Evolutionary conservation across 2,113 vertebrate genomes (phyloP).

Genomic region (Turnix velox): DNA sequence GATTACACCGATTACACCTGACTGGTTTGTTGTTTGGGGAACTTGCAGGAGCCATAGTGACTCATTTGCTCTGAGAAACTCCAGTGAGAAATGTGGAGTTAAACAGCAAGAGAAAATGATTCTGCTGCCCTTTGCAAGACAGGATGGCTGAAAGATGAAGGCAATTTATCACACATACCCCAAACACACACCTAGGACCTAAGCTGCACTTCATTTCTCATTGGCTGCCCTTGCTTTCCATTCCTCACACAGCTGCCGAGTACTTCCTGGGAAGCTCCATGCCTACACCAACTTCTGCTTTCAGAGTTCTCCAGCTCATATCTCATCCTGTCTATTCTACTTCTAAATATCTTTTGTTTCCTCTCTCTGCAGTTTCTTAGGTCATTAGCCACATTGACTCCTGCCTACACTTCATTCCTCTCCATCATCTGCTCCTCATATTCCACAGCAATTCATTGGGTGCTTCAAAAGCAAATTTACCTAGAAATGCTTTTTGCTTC

Average conservation of each 20-base stretch:
- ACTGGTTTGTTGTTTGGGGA: neutral
- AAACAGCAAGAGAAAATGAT: neutral
- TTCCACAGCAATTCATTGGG: neutral
- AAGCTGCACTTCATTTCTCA: neutral
- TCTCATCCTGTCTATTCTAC: neutral
- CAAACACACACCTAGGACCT: neutral
- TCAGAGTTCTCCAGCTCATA: neutral
- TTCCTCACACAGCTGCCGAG: neutral
- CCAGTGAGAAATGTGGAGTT: neutral
- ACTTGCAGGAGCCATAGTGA: neutral
- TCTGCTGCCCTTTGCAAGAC: neutral
- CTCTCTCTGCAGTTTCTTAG: neutral
- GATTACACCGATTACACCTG: neutral
- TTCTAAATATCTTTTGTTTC: neutral
- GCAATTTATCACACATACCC: conserved; percentile 23
- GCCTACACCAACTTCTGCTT: neutral
- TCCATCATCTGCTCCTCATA: neutral
- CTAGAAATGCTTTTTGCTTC: neutral
- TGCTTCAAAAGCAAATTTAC: neutral
- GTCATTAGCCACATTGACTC: neutral
- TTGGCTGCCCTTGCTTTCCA: neutral
- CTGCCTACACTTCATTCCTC: neutral
- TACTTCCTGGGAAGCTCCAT: neutral
- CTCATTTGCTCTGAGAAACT: neutral
- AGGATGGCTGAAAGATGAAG: neutral